Evolutionary conservation across 30 jellyfish, hydroid and myxozoan genomes (phyloP), one percentile per base, ranked within the genome.

Genomic region (Clytia hemisphaerica): DNA sequence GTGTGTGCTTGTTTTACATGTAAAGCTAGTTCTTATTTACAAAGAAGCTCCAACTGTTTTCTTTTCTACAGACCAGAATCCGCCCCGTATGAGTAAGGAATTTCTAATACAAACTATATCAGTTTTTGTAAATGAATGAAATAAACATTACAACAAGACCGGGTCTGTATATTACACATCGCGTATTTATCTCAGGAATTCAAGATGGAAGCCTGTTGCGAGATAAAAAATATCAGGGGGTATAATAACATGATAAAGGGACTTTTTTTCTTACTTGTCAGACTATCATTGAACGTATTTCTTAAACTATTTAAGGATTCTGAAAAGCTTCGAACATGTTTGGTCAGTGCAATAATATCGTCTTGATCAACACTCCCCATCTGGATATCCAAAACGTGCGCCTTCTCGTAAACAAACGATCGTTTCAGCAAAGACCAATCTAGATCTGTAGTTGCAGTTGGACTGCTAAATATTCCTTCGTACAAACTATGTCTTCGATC

Each of bases 321-420:
- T 9, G 97, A 88, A 71, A 88, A 88, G 47, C 78, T 88, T 62
- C 97, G 66, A 29, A 88, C 97, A 72, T 88, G 97, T 4, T 65
- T 93, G 28, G 97, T 88, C 33, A 88, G 83, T 0, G 94, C 80
- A 29, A 82, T 80, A 29, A 88, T 88, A 71, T 80, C 97, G 25
- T 88, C 94, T 61, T 80, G 94, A 61, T 88, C 93, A 42, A 88
- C n/a, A n/a, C n/a, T n/a, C n/a, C n/a, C 97, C 97, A 88, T 87
- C 34, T 45, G 85, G 31, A 76, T 29, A 28, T 76, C 90, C 15
- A 45, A 50, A 65, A 32, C 27, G 6, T 53, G 81, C 75, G 33
- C 59, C 2, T 19, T 36, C 38, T 34, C 44, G 44, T 30, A 29
- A 16, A 18, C 36, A 25, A 32, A 19, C 25, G 27, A 45, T 27